These are phyloP conservation scores for Merluccius polli DNA, from an alignment of 2,797 vertebrate species.

Conservation along the genomic window DNA sequence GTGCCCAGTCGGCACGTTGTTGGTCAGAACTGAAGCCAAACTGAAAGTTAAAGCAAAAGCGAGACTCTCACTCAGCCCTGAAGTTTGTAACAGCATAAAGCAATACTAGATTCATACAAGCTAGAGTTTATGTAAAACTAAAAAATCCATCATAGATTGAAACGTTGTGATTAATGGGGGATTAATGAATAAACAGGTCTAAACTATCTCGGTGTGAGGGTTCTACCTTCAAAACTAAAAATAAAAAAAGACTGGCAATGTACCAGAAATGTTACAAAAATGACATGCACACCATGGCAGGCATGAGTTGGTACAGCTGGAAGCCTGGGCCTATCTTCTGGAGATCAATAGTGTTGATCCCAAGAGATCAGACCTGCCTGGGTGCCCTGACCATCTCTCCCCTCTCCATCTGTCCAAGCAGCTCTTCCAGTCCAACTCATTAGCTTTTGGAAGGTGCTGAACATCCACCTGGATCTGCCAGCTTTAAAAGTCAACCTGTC, in stretches of 20 bases:
- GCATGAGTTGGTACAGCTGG: slow-evolving; percentile 14
- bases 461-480: slow-evolving; percentile 45
- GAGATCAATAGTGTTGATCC: slow-evolving; percentile 47
- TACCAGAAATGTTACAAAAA: background rate
- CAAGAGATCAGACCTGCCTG: slow-evolving; percentile 22
- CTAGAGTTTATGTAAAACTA: background rate
- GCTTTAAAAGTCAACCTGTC: slow-evolving; percentile 21
- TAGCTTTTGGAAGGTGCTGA: slow-evolving; percentile 35
- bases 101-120: background rate
- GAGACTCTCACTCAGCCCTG: background rate
- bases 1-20: background rate
- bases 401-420: slow-evolving; percentile 6
- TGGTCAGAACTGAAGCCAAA: background rate
- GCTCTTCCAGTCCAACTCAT: slow-evolving; percentile 21
- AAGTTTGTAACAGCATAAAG: background rate
- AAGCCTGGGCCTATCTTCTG: slow-evolving; percentile 22
- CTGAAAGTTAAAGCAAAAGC: background rate
- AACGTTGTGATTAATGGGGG: too few relatives aligned
- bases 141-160: too few relatives aligned
- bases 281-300: background rate
- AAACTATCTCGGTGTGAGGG: too few relatives aligned
- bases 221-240: too few relatives aligned
- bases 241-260: background rate
- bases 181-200: too few relatives aligned
- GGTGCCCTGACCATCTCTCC: slow-evolving; percentile 11